phyloP scores from a whole-genome alignment of 2,113 vertebrate genomes.

The Otocyon megalotis region DNA sequence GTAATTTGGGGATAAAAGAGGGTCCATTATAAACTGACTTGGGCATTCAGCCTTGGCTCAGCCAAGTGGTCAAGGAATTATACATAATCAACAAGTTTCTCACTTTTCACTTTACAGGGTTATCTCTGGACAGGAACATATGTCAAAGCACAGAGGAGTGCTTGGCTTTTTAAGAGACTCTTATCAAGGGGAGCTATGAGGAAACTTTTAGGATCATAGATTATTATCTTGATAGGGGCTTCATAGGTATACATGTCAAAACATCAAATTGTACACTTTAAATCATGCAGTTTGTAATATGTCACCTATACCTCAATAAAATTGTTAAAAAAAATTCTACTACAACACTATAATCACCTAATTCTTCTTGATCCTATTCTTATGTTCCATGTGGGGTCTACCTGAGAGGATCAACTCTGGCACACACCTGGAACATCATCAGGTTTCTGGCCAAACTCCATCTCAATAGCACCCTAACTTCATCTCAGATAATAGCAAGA shows the following conservation, averaged over 20 bases:
- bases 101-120: background rate
- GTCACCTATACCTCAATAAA: background rate
- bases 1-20: slow-evolving; percentile 40
- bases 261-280: background rate
- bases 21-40: background rate
- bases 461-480: background rate
- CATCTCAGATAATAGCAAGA: background rate
- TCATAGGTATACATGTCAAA: background rate
- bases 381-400: background rate
- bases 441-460: background rate
- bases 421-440: background rate
- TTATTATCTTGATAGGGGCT: background rate
- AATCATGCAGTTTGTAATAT: background rate
- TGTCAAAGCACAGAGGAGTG: background rate
- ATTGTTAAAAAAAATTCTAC: background rate
- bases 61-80: background rate
- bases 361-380: background rate
- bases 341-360: background rate
- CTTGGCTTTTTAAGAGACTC: background rate
- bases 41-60: background rate
- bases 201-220: background rate
- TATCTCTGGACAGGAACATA: background rate
- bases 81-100: background rate
- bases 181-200: background rate
- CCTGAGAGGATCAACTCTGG: background rate